Evolutionary conservation across 1,140 invertebrate species (phyloP).

Genomic region (Zaprionus nigranus): DNA sequence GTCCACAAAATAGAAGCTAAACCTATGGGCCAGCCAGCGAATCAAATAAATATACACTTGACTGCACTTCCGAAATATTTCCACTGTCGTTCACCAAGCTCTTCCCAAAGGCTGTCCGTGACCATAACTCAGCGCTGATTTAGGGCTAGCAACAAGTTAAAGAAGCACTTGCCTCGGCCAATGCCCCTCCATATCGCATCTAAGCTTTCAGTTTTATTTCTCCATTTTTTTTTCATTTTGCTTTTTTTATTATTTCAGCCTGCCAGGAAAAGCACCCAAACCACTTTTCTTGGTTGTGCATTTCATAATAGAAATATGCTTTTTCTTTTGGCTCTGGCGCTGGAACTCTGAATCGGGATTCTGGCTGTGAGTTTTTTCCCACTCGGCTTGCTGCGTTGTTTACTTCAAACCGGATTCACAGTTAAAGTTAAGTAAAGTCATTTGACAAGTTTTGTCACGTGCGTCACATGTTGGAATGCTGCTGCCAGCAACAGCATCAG

Average conservation of each 20-base stretch:
- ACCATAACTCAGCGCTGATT: conserved; percentile 49
- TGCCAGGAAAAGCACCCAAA: conserved; percentile 14
- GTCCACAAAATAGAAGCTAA: conserved; percentile 22
- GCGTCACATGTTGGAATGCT: conserved; percentile 78
- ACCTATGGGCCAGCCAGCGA: conserved; percentile 31
- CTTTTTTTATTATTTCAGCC: conserved; percentile 39
- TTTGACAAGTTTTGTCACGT: conserved; percentile 83
- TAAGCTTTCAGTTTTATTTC: background rate
- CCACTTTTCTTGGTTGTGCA: conserved; percentile 37
- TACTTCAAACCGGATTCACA: conserved; percentile 57
- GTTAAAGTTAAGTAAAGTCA: conserved; percentile 75
- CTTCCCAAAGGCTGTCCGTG: conserved; percentile 20
- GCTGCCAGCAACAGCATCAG: conserved; percentile 16
- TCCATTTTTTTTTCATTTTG: conserved; percentile 3
- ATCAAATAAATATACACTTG: conserved; percentile 62
- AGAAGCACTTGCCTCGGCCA: background rate
- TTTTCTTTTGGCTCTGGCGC: conserved; percentile 6
- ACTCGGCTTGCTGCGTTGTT: conserved; percentile 41
- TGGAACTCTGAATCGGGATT: conserved; percentile 13
- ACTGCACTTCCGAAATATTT: conserved; percentile 58
- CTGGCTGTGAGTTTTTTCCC: background rate
- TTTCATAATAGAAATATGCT: conserved; percentile 54
- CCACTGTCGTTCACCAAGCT: conserved; percentile 28
- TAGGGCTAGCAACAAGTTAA: conserved; percentile 37
- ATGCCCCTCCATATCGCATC: background rate